Base-by-base conservation (phyloP, 2,797 vertebrate species). In the Danionella dracula region DNA sequence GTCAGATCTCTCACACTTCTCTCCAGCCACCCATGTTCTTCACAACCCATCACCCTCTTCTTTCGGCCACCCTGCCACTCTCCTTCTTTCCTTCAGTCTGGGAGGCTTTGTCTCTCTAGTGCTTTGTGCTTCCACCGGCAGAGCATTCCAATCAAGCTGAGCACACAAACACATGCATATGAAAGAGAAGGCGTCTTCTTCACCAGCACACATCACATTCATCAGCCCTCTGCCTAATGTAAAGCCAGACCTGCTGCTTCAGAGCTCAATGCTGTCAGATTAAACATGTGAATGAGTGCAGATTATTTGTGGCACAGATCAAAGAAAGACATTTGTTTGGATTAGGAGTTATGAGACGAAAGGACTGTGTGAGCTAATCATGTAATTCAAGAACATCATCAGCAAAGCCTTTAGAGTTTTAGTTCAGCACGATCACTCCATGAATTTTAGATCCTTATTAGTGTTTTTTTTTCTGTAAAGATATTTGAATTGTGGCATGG, bases 91-190 rank as follows among this genome's bases (percentile, higher is more conserved):
- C 81, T 62, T 49, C 50, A 54, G 54, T 38, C 49, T 66, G 35
- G 57, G 57, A 46, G 19, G 23, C 86, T 89, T 90, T 89, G 87
- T 90, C 87, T 78, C 78, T 79, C 38, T 32, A 50, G 19, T 37
- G 13, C 86, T 89, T 90, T 89, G 87, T 90, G 86, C 79, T 78
- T 76, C 69, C 77, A 78, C 71, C 31, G 9, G 80, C 81, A 78
- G 82, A 84, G 85, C 86, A 85, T 85, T 86, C 20, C 64, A 59
- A 81, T 86, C 85, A 89, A 88, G 86, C 88, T 88, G 89, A 87
- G 87, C 85, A 88, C 86, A 89, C 88, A 89, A 81, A 85, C 78
- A 17, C 79, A 85, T 79, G 85, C 87, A 89, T 90, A 89, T 89
- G 82, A 88, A 87, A 87, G 87, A 81, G 78, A 86, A n/a, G 77